Evolutionary conservation across 1,140 invertebrate genomes (phyloP).

Genomic region (Aricia agestis): DNA sequence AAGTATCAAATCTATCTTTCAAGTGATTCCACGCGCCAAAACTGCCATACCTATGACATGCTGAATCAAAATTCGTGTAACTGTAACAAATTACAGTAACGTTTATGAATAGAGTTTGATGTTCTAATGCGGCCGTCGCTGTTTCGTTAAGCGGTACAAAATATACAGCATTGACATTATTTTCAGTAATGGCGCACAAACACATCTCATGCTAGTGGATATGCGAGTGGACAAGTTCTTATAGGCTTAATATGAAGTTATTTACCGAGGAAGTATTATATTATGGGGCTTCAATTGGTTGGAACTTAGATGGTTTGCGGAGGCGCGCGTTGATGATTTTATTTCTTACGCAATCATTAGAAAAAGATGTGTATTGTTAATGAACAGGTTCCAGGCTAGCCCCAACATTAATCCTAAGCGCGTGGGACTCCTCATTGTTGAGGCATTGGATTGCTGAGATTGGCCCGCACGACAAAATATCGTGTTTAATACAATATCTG

Average conservation of each 20-base stretch:
- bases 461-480: too few relatives aligned
- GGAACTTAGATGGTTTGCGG: too few relatives aligned
- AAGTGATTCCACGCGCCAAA: neutral
- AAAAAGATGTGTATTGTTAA: too few relatives aligned
- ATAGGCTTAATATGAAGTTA: neutral
- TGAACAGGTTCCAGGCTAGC: too few relatives aligned
- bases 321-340: too few relatives aligned
- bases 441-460: too few relatives aligned
- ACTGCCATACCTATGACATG: neutral
- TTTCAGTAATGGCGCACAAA: conserved; percentile 45
- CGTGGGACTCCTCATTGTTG: too few relatives aligned
- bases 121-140: neutral
- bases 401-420: too few relatives aligned
- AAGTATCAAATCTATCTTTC: too few relatives aligned
- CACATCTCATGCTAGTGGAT: conserved; percentile 29
- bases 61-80: neutral
- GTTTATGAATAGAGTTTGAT: neutral
- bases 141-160: conserved; percentile 29
- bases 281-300: too few relatives aligned
- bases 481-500: too few relatives aligned
- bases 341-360: too few relatives aligned
- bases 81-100: neutral
- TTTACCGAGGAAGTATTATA: neutral
- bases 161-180: conserved; percentile 57
- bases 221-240: conserved; percentile 25